Conservation (phyloP, 2,113 vertebrate species). For the Siniperca knerii region DNA sequence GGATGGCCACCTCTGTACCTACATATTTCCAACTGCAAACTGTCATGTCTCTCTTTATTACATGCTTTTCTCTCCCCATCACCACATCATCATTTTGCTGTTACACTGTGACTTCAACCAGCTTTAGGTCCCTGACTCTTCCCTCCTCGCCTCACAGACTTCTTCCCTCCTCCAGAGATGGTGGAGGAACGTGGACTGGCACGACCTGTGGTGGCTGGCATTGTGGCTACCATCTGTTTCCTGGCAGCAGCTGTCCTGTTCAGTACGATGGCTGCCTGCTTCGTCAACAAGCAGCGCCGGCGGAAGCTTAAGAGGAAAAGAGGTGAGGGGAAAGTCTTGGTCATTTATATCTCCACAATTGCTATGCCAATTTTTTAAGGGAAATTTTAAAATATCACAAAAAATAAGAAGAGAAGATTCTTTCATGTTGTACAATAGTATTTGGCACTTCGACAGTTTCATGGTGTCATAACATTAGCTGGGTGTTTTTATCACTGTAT, state of each 20-base stretch:
- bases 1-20: not conserved
- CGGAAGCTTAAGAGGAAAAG: conserved; percentile 96
- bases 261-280: conserved; percentile 97
- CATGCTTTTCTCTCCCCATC: not conserved
- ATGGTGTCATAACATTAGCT: not conserved
- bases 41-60: not conserved
- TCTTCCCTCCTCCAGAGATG: conserved; percentile 96
- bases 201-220: conserved; percentile 95
- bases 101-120: not conserved
- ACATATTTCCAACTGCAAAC: not conserved
- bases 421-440: not conserved
- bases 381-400: not conserved
- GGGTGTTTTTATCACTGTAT: not conserved
- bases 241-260: conserved; percentile 96
- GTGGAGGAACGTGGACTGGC: conserved; percentile 95
- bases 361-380: not conserved
- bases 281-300: conserved; percentile 98
- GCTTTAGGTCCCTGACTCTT: not conserved
- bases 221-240: conserved; percentile 99
- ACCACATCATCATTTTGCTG: not conserved
- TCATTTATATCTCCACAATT: not conserved
- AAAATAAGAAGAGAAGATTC: not conserved
- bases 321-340: conserved; percentile 84
- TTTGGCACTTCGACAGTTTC: not conserved
- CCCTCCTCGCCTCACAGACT: conserved; percentile 82